Evolutionary conservation across 37 sponge, comb jelly and placozoan species (phyloP), one percentile per base, ranked within the genome.

Genomic region (Halisarca cf. caerulea): DNA sequence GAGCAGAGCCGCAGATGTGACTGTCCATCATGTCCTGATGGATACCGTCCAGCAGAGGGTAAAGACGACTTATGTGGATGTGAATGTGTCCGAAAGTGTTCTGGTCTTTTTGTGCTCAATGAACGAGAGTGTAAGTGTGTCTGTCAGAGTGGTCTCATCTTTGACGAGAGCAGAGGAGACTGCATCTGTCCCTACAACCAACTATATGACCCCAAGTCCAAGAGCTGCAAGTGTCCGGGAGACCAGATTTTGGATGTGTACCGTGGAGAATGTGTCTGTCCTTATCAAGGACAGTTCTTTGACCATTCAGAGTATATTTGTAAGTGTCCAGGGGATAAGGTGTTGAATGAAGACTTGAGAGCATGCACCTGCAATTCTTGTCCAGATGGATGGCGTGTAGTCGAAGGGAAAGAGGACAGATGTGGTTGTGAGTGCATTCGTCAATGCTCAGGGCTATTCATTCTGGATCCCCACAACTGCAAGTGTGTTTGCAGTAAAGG

Each of bases 361-460:
- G 18, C 15, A 38, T 74, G 77, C 41, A 23, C 6, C 18, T 62
- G 64, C 30, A 2, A 2, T 41, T 40, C 42, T 2, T 74, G 77
- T 40, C 77, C 77, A 74, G 77, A 36, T n/a, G 77, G 77, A 4
- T 40, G 18, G 21, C 7, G n/a, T 24, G n/a, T 41, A 11, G 42
- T 8, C 18, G 77, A 74, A 21, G 21, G n/a, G 6, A 62, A 43
- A 1, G 77, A 38, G 24, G 45, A 74, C 25, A 17, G 24, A 2
- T 74, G 77, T 40, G 42, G 42, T n/a, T 74, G 77, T 43, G 45
- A 74, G 20, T 74, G 77, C 36, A 9, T 37, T 40, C 73, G 73
- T 20, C n/a, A 36, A 8, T 74, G 77, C 45, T 24, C 45, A 3
- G 44, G 24, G 2, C 15, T 21, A 14, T 35, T 40, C 25, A 24